These are phyloP conservation scores for Anser brachyrhynchus DNA, from an alignment of 2,113 vertebrate species.

Conservation along the genomic window DNA sequence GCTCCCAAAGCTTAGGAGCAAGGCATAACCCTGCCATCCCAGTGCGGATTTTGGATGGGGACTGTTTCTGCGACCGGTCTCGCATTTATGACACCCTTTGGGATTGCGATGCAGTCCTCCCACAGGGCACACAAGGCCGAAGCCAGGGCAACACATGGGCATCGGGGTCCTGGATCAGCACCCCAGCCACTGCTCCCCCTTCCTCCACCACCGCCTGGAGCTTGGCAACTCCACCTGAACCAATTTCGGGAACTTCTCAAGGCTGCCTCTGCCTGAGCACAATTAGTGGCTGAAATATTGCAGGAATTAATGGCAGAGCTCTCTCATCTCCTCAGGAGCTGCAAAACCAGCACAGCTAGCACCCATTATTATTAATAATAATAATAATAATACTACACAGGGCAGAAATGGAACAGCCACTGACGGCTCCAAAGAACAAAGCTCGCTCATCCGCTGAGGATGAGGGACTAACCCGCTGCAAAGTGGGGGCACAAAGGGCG, in stretches of 20 bases:
- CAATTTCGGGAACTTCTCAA: neutral
- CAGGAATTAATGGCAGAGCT: conserved; percentile 54
- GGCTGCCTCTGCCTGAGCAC: conserved; percentile 21
- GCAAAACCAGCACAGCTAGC: conserved; percentile 20
- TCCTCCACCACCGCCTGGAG: neutral
- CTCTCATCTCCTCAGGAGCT: conserved; percentile 46
- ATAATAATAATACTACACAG: conserved; percentile 37
- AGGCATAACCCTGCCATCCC: neutral
- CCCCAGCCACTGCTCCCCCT: neutral
- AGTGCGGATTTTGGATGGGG: neutral
- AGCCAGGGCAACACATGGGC: fast-evolving
- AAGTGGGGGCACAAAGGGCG: neutral
- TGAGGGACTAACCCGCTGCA: neutral
- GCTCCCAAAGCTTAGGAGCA: neutral
- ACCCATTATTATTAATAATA: conserved; percentile 64
- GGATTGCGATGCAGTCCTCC: neutral
- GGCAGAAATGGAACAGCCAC: conserved; percentile 34
- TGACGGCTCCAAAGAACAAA: neutral
- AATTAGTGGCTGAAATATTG: conserved; percentile 63
- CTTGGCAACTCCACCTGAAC: neutral
- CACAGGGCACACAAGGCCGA: fast-evolving
- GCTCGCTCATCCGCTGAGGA: neutral
- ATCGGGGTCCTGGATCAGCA: fast-evolving
- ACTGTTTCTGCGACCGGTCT: neutral
- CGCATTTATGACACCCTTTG: fast-evolving